Base-by-base conservation (phyloP, 1,140 invertebrate genomes). In the Neoseiulus cucumeris region DNA sequence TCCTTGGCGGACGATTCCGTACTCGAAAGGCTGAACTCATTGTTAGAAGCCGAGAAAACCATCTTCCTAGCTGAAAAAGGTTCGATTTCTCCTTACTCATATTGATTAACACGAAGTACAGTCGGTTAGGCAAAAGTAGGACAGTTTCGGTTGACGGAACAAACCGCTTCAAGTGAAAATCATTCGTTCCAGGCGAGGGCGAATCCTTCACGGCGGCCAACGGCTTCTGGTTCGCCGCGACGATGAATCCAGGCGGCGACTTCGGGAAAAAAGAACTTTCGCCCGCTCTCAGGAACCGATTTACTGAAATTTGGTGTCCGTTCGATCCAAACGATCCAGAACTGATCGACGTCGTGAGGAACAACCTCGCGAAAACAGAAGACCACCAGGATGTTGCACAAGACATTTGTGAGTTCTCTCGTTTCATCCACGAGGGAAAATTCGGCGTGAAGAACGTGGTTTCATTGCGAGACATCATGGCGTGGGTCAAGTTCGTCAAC, bases 221-320 rank as follows among this genome's bases (percentile, higher is more conserved):
- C 14, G 80, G 83, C 12, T 99, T 99, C 74, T 82, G 89, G 68
- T 89, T 98, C 71, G 82, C 98, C 65, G 91, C 91, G 7, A 99
- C 96, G 0, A 99, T 99, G 96, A 99, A 99, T 80, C 96, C 96
- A 22, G 93, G 93, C 18, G 95, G 96, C 9, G 96, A 99, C 81
- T 98, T 90, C 78, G 96, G 96, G 0, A 99, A 99, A 74, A 99
- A 98, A 78, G 96, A 99, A 76, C 77, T 99, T 9, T 99, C 96
- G 0, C 94, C 94, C 9, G 95, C 96, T 0, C 76, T 99, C 2
- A 81, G 95, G 65, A 99, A 99, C 79, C 82, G 96, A 64, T 95
- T 99, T 71, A 98, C 95, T 0, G 96, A 99, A 79, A 93, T 99
- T 72, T 99, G 96, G 96, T 98, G 94, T 72, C 85, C 88, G 30